Base-by-base conservation (phyloP, 2,113 vertebrate genomes). In the Gulo gulo region DNA sequence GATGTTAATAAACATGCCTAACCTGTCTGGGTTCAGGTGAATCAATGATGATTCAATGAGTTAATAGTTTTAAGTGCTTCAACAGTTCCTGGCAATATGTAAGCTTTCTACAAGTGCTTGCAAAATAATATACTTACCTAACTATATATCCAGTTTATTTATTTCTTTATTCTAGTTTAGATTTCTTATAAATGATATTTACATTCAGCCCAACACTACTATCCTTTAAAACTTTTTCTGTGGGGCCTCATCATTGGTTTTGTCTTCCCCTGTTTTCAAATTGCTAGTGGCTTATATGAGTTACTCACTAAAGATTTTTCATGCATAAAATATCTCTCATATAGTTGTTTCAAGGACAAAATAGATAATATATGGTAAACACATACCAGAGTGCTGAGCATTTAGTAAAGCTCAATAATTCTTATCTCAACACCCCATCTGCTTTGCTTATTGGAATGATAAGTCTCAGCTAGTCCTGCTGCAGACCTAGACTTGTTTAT, bases 291-390 rank as follows among this genome's bases (percentile, higher is more conserved):
- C n/a, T 95, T 95, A 67, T 79, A 74, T 91, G 31, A 86, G n/a
- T 94, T 96, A 93, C 9, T 93, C 21, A 92, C 39, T 90, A 81
- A 97, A 95, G 39, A 94, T 92, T 96, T 96, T 96, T 93, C 84
- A 97, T 95, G 78, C 69, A 96, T 97, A 90, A 97, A 95, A 90
- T 97, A 65, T 96, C 14, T 91, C 47, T 59, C 24, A 34, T 80
- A n/a, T 26, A 88, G 95, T 78, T 95, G 36, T 87, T 96, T 97
- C 94, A 98, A 98, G 95, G 94, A 47, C 95, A 96, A 96, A 93
- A 67, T 86, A 63, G 88, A 89, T 93, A 97, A 96, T 95, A 79
- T 96, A 97, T 97, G 95, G 34, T 95, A 95, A 98, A 97, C 50
- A 89, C 47, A 90, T 34, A 83, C 59, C 55, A 95, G 73, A 87